Base-by-base conservation (phyloP, 2,888 invertebrate genomes). In the Hemaris fuciformis region DNA sequence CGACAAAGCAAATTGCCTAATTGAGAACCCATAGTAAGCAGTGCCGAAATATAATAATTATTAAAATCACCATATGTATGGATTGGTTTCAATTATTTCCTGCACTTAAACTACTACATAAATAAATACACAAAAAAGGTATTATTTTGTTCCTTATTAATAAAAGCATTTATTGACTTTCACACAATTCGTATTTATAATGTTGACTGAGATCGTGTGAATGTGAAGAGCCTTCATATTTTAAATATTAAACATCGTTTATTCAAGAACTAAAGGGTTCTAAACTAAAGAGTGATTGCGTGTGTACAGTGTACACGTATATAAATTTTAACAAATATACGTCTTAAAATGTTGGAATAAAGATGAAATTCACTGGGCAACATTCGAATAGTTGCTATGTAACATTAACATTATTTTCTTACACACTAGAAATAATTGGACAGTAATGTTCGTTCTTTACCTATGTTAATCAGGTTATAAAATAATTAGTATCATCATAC, bases 381-480 rank as follows among this genome's bases (percentile, higher is more conserved):
- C 15, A 18, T 27, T 53, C 27, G 53, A 53, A 53, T 53, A 53
- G 27, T 8, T 15, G 48, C 48, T 27, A 53, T 27, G 27, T n/a
- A 27, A 27, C 27, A 53, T 53, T 53, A 53, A 53, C 22, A 23
- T 22, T 53, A 53, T 15, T 53, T 53, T 45, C 45, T 22, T 10
- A 45, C 22, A 53, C 48, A 27, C 15, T 53, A 7, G 8, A 53
- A 27, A 53, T 7, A 48, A 7, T 23, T 25, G 6, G 48, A 7
- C 27, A 53, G 27, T 48, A 18, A 18, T 15, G 27, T 27, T 15
- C 27, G 59, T 59, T 43, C 10, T 15, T 20, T 15, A 20, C 3
- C 31, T 43, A 25, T 4, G 3, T 45, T 45, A 90, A 86, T 89
- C 89, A 86, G 90, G 88, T 88, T 8, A 25, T 31, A 57, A 38